Base-by-base conservation (phyloP, 2,888 invertebrate species). In the Galerucella calmariensis region DNA sequence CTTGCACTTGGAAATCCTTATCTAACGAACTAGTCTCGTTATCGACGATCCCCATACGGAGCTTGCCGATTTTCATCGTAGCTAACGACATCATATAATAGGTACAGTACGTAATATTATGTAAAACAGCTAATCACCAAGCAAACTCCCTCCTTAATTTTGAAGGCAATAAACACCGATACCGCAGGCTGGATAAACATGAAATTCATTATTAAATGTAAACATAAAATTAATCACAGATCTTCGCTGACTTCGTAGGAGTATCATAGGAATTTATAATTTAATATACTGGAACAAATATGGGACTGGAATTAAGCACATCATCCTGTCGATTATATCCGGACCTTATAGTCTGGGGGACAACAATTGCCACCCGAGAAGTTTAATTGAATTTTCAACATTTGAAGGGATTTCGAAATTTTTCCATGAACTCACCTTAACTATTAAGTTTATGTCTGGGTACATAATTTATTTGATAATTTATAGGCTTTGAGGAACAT, bases 141-240 rank as follows among this genome's bases (percentile, higher is more conserved):
- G 73, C 62, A 75, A 72, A 68, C 75, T 73, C 62, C 67, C 70
- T 70, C 67, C 69, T 70, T 62, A 75, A 72, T 72, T 73, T 73
- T 73, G 63, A 73, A 73, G 75, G 69, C 69, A 75, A 75, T 75
- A 72, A 75, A 73, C 75, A 75, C 69, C 73, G 48, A 75, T 73
- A 75, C 69, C 75, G 70, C 75, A 73, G 69, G 75, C 74, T 71
- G 62, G 70, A 74, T 74, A 74, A 74, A 75, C 75, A 75, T 63
- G 73, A 75, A 75, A 75, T 75, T 75, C 75, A 75, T 75, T 75
- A 75, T 75, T 73, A 72, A 73, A 72, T 73, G 75, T 75, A 75
- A 75, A 75, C 73, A 75, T 75, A 67, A 58, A 66, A 75, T 73
- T 70, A 75, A 70, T 70, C 69, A 61, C 73, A 70, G 66, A 70